Base-by-base conservation (phyloP, 2,797 vertebrate species). In the Buceros bicornis region DNA sequence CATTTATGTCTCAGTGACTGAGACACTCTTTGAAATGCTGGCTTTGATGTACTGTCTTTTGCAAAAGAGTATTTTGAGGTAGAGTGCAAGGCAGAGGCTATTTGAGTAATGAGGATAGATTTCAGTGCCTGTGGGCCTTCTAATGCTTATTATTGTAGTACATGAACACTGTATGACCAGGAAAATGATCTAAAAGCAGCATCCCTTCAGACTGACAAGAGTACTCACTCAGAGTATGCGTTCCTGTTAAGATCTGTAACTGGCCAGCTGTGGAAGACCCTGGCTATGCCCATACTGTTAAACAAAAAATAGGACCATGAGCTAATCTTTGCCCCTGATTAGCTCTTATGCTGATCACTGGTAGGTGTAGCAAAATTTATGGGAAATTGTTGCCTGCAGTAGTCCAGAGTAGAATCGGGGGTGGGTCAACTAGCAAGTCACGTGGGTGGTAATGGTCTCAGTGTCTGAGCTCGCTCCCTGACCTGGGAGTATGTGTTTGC, bases 211-310 rank as follows among this genome's bases (percentile, higher is more conserved):
- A 45, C 33, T 69, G 26, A 65, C 14, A 50, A 25, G 50, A 45
- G 5, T 11, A 21, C 42, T 9, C 10, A 8, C 65, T 50, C 26
- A 37, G 45, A 45, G 13, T 29, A 8, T 6, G 3, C 14, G 6
- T 15, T 83, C 31, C 37, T 90, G 21, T 24, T 84, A 17, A 40
- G 54, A 56, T 12, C 50, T 71, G 14, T n/a, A 71, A 35, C n/a
- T 35, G 17, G 15, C 4, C 10, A 61, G 8, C 24, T 18, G 21
- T 58, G 43, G 13, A 81, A 69, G 12, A 56, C 8, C 10, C 21
- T 53, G 29, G 13, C 8, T 61, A 8, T 0, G 0, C 33, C 29
- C 12, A 3, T 35, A 21, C 19, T 28, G 5, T 50, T 61, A 22
- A 84, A 76, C 2, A 51, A 33, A 47, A 57, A 66, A 17, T 8